phyloP scores from a whole-genome alignment of 2,113 vertebrate species.

The cat (Felis catus) region DNA sequence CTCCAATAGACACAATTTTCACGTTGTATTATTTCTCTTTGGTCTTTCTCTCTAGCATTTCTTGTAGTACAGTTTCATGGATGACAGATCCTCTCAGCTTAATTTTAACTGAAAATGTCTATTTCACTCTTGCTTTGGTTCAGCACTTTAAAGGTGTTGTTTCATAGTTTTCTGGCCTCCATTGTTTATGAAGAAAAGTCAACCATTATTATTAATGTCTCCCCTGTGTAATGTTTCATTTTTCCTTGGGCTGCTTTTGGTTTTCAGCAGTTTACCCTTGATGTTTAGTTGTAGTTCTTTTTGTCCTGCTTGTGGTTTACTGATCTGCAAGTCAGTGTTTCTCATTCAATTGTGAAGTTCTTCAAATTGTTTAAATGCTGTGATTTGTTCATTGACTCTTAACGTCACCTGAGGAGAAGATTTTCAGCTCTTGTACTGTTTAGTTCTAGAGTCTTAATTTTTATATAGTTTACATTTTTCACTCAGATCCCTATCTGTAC shows the following conservation, averaged over 20 bases:
- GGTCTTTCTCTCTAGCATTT: background rate
- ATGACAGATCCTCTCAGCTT: background rate
- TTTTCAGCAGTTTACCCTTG: background rate
- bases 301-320: background rate
- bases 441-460: constrained; percentile 32
- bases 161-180: background rate
- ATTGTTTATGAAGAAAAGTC: constrained; percentile 2
- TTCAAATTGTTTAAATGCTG: background rate
- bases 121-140: background rate
- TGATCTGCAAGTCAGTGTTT: background rate
- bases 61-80: background rate
- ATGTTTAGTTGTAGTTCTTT: background rate
- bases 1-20: background rate
- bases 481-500: background rate
- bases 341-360: background rate
- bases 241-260: background rate
- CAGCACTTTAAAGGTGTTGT: background rate
- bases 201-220: background rate
- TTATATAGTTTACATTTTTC: constrained; percentile 7
- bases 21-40: background rate
- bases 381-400: background rate
- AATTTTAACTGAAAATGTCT: constrained; percentile 23
- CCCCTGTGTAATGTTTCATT: background rate
- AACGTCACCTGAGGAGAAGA: background rate
- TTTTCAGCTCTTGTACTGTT: constrained; percentile 6